Percentiles rank a stretch among this genome's conserved stretches.
Evolutionary conservation across 1,140 invertebrate species (phyloP).

Genomic region (Brachionus manjavacas): DNA sequence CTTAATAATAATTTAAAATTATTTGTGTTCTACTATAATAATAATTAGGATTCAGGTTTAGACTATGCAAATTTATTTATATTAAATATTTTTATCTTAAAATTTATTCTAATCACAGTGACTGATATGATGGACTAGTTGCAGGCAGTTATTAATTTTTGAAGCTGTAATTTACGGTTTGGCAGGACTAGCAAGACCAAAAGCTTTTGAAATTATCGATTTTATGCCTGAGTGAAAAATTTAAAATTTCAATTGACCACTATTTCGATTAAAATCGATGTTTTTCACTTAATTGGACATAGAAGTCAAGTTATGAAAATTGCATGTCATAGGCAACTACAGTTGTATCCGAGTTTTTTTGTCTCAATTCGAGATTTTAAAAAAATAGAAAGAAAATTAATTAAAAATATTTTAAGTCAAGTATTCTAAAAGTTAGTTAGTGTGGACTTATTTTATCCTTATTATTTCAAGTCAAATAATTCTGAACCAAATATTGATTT

Average conservation of each 20-base stretch:
- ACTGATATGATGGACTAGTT: not conserved
- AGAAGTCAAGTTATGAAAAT: not conserved
- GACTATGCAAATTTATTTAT: not conserved
- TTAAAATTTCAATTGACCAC: not conserved
- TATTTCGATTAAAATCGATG: not conserved
- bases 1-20: not conserved
- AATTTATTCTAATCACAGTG: constrained; percentile 4
- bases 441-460: not conserved
- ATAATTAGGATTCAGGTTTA: not conserved
- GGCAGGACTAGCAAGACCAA: not conserved
- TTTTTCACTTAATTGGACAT: not conserved
- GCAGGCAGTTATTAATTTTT: not conserved
- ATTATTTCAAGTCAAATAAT: constrained; percentile 1
- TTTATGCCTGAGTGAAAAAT: not conserved
- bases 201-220: not conserved
- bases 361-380: not conserved
- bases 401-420: not conserved
- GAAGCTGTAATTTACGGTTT: not conserved
- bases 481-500: constrained; percentile 20
- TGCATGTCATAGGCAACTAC: not conserved
- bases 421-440: not conserved
- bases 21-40: not conserved
- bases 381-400: not conserved
- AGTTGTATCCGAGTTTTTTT: not conserved
- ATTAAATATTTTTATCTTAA: not conserved